phyloP scores from a whole-genome alignment of 2,888 invertebrate species.

The Hydrotaea cyrtoneurina region DNA sequence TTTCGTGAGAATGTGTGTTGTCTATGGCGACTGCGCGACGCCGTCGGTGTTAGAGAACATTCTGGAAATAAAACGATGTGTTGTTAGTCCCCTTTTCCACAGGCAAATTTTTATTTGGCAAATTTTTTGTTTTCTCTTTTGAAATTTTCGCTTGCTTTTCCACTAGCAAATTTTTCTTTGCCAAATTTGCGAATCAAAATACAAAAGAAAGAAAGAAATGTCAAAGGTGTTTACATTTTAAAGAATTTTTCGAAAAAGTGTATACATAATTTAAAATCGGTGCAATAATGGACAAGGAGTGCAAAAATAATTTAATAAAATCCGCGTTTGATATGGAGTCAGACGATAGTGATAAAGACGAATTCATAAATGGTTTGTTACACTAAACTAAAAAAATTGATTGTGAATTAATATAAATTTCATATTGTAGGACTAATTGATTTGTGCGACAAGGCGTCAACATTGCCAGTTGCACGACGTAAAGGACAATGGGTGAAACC shows the following conservation, averaged over 20 bases:
- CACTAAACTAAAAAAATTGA: conserved; percentile 1
- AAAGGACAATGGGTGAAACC: conserved; percentile 6
- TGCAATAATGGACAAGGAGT: conserved; percentile 7
- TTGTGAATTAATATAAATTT: conserved; percentile 1
- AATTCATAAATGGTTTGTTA: conserved; percentile 15
- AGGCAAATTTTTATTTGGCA: background rate
- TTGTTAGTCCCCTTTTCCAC: conserved; percentile 6
- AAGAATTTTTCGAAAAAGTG: background rate
- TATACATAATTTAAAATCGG: conserved; percentile 21
- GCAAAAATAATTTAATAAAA: conserved; percentile 5
- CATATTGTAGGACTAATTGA: conserved; percentile 6
- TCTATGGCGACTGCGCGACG: no score
- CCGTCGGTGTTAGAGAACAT: no score
- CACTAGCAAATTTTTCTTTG: conserved; percentile 8
- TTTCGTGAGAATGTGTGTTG: no score
- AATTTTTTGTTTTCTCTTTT: background rate
- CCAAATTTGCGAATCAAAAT: conserved; percentile 1
- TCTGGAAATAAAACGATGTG: no score
- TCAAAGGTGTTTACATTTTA: conserved; percentile 7
- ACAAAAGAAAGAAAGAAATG: background rate
- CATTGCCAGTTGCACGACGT: background rate
- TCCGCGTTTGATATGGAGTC: conserved; percentile 8
- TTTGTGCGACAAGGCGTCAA: conserved; percentile 12
- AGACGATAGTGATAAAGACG: conserved; percentile 31
- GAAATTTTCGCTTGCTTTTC: conserved; percentile 5